These are phyloP conservation scores for Muraenolepis orangiensis DNA, from an alignment of 2,797 vertebrate species.

Conservation along the genomic window DNA sequence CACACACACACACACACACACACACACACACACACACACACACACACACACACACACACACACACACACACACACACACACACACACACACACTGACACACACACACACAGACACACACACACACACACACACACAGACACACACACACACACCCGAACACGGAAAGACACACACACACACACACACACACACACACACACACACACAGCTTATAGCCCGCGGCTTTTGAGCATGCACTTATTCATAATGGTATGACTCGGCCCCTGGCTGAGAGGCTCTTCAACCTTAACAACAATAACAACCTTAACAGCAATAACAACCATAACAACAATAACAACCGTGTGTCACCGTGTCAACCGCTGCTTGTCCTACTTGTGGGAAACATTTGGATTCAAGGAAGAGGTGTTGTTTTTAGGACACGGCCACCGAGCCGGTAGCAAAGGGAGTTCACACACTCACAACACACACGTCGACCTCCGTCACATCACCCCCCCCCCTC, in stretches of 20 bases:
- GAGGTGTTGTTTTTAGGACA: not conserved
- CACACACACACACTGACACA: not conserved
- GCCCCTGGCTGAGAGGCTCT: conserved; percentile 23
- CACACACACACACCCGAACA: not conserved
- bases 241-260: not conserved
- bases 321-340: too few relatives aligned
- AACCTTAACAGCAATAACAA: too few relatives aligned
- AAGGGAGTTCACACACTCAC: not conserved
- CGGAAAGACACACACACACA: not conserved
- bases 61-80: not conserved
- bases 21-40: not conserved
- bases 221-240: not conserved
- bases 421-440: not conserved
- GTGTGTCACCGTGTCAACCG: not conserved
- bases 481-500: not conserved
- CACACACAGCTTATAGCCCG: conserved; percentile 2
- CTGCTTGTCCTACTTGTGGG: not conserved
- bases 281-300: too few relatives aligned
- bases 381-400: not conserved
- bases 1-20: not conserved
- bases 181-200: conserved; percentile 7
- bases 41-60: not conserved
- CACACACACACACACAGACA: not conserved
- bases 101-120: not conserved
- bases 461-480: not conserved